Evolutionary conservation across 2,113 vertebrate species (phyloP).

Genomic region (Mixornis gularis): DNA sequence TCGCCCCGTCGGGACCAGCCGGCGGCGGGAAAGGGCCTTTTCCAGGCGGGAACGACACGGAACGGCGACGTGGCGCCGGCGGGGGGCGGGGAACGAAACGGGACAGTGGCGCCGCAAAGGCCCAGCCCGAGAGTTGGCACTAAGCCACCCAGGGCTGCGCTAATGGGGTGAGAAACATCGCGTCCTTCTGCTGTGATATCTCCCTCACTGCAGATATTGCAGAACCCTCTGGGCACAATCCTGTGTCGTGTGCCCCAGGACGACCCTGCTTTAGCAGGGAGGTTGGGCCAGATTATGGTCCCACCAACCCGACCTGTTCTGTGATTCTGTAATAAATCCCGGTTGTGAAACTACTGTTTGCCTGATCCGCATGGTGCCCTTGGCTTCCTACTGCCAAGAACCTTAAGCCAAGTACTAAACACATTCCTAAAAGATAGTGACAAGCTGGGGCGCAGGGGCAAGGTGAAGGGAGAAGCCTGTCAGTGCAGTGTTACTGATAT

Average conservation of each 20-base stretch:
- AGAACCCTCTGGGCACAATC: not conserved
- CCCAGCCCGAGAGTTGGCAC: rapidly evolving
- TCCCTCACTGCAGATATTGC: not conserved
- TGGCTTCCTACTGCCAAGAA: not conserved
- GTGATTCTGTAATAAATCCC: not conserved
- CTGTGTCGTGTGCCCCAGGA: not conserved
- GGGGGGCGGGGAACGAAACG: rapidly evolving
- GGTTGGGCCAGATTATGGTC: no score
- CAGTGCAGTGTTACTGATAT: no score
- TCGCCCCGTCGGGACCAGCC: no score
- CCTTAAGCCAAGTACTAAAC: not conserved
- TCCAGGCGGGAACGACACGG: rapidly evolving
- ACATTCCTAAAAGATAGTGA: rapidly evolving
- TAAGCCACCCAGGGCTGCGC: rapidly evolving
- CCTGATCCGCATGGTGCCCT: not conserved
- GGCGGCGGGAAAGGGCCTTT: not conserved
- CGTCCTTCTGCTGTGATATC: rapidly evolving
- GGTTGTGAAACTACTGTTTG: not conserved
- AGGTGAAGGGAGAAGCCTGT: not conserved
- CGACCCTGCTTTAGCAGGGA: not conserved
- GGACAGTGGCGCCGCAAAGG: not conserved
- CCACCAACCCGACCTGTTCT: not conserved
- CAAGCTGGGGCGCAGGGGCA: not conserved
- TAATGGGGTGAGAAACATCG: rapidly evolving
- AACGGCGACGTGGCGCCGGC: not conserved